Evolutionary conservation across 2,888 invertebrate genomes (phyloP), one percentile per base, ranked within the genome.

Genomic region (Diarsia dahlii): DNA sequence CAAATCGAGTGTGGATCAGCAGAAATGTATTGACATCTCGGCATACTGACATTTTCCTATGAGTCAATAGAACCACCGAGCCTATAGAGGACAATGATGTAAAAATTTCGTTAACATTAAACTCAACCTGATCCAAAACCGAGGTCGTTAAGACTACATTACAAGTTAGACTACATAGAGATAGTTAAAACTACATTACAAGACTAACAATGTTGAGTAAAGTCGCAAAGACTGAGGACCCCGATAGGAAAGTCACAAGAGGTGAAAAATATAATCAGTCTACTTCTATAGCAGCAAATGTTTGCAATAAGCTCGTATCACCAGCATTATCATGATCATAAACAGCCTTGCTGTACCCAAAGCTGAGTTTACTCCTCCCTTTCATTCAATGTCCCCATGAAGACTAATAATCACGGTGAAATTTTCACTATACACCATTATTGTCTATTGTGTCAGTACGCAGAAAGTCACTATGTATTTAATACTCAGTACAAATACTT

Each of bases 391-490:
- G 18, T 34, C 9, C 28, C 58, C 58, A 15, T 18, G 12, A 4
- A 1, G 13, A 68, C 70, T 48, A 6, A n/a, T 9, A 34, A 60
- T 28, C 9, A 15, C 15, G 50, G 54, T 2, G 2, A n/a, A 23
- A 39, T 39, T 58, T 75, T 23, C 45, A n/a, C n/a, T 45, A 15
- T 15, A 2, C 13, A 50, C 8, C 28, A 2, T 34, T n/a, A 39
- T 54, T 8, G 52, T 20, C 23, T 39, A 48, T 28, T 73, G 13
- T 62, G 15, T 20, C 45, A 81, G 56, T 13, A 75, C 12, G 34
- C 34, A 63, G 77, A 82, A 78, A 77, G 54, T 56, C 50, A 46
- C 78, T 39, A 50, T 56, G 64, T 28, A 28, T 52, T n/a, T 39
- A 56, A 45, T 46, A 82, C 45, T 34, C 54, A 28, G 34, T 46